Evolutionary conservation across 2,888 invertebrate genomes (phyloP), one percentile per base, ranked within the genome.

Genomic region (Aphodius sticticus): DNA sequence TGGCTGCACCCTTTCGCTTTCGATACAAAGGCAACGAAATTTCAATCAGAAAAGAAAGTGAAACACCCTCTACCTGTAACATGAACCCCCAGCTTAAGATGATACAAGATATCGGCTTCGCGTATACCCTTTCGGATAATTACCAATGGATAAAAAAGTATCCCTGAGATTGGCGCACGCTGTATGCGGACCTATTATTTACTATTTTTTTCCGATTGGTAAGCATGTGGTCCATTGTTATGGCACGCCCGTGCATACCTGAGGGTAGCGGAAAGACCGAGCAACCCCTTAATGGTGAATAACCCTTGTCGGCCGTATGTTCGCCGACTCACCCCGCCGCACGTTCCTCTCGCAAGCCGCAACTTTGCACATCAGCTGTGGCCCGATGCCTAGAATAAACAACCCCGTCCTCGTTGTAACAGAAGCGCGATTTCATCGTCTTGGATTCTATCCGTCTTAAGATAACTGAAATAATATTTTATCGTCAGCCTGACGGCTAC

Each of bases 291-390:
- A 85, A 83, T 83, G 77, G 83, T 79, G 81, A 80, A 81, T 81
- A 80, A 76, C 81, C 82, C 84, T 80, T 80, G 75, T 77, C 74
- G 69, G 74, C 75, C 38, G 16, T 38, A 38, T 72, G 16, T 38
- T 77, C 75, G 36, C 74, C 80, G 77, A 16, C n/a, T 82, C 83
- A 83, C 83, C 84, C 82, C 83, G 82, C 81, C 75, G 53, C 53
- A 53, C 53, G 53, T 53, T 53, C 53, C 12, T 7, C 53, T 80
- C 82, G 69, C 26, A 69, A 16, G 75, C 80, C 80, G 78, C 78
- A 80, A 77, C 76, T 87, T 86, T 86, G 53, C 53, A 53, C 88
- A 87, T 87, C 87, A 88, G 87, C 88, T 87, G 87, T 85, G 82
- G 84, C 81, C 15, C 69, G 69, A 69, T 36, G 69, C 35, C 38